These are phyloP conservation scores for Luperina nickerlii DNA, from an alignment of 2,888 invertebrate genomes.

Conservation along the genomic window DNA sequence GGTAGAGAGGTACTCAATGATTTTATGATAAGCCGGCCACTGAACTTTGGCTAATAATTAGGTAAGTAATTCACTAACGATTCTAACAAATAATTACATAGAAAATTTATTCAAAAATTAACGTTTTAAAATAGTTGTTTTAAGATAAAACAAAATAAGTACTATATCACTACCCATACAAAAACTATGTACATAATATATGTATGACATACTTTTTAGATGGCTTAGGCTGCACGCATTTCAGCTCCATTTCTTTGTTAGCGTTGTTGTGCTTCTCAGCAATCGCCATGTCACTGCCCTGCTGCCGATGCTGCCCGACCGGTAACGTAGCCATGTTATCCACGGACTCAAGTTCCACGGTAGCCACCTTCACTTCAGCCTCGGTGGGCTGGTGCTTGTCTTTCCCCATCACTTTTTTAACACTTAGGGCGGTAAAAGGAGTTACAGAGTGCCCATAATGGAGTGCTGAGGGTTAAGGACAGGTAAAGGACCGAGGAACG, in stretches of 20 bases:
- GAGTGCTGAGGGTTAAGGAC: constrained; percentile 77
- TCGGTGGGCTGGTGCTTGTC: constrained; percentile 89
- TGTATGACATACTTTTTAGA: constrained; percentile 93
- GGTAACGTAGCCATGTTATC: constrained; percentile 97
- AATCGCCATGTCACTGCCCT: constrained; percentile 93
- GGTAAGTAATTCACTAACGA: neutral
- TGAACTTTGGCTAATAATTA: neutral
- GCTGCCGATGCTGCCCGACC: constrained; percentile 93
- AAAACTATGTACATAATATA: constrained; percentile 18
- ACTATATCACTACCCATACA: neutral
- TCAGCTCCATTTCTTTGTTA: constrained; percentile 96
- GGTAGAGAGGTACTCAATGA: neutral
- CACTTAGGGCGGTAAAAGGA: constrained; percentile 68
- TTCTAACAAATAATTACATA: neutral
- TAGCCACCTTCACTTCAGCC: constrained; percentile 96
- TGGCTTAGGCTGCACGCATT: constrained; percentile 95
- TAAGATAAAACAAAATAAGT: neutral
- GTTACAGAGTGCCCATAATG: constrained; percentile 75
- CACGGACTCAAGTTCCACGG: constrained; percentile 96
- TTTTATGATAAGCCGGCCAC: neutral
- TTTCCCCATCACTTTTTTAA: constrained; percentile 84
- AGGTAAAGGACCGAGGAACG: constrained; percentile 77
- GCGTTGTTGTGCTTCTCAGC: constrained; percentile 95
- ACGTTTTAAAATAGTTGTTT: neutral
- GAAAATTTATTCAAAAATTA: neutral